Percentiles rank a stretch among this genome's conserved stretches.
phyloP scores from a whole-genome alignment of 2,113 vertebrate species.

The Charadrius vociferus region DNA sequence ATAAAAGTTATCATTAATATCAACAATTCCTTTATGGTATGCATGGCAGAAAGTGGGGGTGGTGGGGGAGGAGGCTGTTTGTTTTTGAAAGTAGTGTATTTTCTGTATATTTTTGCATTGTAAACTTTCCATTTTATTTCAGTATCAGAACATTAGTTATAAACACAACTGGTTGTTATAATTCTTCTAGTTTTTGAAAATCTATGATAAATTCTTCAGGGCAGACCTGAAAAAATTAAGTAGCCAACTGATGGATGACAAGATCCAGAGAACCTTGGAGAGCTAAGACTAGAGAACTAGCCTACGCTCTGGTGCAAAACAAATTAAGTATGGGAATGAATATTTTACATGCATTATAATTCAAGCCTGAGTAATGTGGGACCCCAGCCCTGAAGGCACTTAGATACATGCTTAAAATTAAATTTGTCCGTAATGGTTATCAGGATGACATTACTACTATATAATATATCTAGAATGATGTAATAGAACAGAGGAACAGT shows the following conservation, averaged over 20 bases:
- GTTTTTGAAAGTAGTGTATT: too few species aligned
- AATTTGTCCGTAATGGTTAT: background rate
- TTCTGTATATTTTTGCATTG: too few species aligned
- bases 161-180: background rate
- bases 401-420: background rate
- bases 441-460: background rate
- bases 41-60: too few species aligned
- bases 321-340: background rate
- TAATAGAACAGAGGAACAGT: background rate
- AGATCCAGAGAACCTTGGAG: background rate
- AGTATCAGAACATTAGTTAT: background rate
- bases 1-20: too few species aligned
- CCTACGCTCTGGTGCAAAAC: background rate
- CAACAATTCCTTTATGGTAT: too few species aligned
- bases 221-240: background rate
- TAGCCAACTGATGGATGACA: background rate
- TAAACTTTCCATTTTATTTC: background rate
- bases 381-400: background rate
- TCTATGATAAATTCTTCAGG: background rate
- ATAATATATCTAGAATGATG: background rate
- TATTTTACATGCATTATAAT: background rate
- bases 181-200: background rate
- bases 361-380: background rate
- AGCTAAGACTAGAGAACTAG: background rate
- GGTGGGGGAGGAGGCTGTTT: too few species aligned